Percentiles rank a stretch among this genome's conserved stretches.
Evolutionary conservation across 2,113 vertebrate species (phyloP).

Genomic region (Macheiramphus alcinus): DNA sequence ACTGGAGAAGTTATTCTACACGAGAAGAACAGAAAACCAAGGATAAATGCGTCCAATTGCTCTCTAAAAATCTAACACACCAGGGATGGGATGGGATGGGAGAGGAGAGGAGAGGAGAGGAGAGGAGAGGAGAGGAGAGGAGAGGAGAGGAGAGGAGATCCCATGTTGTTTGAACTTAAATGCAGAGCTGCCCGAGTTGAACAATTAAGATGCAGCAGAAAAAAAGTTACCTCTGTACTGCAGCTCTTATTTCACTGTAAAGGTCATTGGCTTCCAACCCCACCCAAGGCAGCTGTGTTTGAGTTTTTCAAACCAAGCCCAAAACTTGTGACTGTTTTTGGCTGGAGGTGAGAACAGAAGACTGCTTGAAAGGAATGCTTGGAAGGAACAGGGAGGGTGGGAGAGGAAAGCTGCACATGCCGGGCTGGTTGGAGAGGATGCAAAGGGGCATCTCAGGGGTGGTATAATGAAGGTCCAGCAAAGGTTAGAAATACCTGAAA

Average conservation of each 20-base stretch:
- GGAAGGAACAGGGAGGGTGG: neutral
- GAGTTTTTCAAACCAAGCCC: constrained; percentile 17
- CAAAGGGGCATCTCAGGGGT: neutral
- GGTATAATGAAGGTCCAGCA: neutral
- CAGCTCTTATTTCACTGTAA: neutral
- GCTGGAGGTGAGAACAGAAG: constrained; percentile 2
- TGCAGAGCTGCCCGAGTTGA: neutral
- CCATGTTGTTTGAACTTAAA: neutral
- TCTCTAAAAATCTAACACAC: neutral
- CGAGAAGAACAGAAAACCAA: neutral
- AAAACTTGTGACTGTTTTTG: constrained; percentile 40
- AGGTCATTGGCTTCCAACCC: constrained; percentile 3
- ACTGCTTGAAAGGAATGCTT: constrained; percentile 9
- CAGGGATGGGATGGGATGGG: too few relatives aligned
- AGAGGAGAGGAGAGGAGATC: neutral
- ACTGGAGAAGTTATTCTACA: neutral
- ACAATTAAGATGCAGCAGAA: neutral
- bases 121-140: neutral
- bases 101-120: too few relatives aligned
- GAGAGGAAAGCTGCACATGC: neutral
- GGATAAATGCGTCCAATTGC: neutral
- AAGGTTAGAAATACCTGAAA: neutral
- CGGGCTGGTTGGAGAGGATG: neutral
- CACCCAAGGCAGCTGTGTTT: constrained; percentile 50
- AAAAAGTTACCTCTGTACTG: neutral